phyloP scores from a whole-genome alignment of 2,113 vertebrate species.

The Nipponia nippon region DNA sequence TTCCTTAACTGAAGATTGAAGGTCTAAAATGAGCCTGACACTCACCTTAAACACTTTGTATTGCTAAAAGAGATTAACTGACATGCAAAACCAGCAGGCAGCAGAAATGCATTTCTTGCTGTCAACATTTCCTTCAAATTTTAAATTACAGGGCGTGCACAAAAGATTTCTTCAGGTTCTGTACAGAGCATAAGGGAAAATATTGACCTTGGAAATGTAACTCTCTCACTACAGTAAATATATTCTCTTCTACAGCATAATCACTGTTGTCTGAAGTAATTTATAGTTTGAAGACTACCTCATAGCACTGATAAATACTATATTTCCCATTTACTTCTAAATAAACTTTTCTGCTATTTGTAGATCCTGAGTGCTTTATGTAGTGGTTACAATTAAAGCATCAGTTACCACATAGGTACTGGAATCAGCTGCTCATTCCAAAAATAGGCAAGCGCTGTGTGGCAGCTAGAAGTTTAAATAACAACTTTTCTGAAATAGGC shows the following conservation, averaged over 20 bases:
- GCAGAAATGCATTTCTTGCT: neutral
- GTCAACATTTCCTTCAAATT: slow-evolving; percentile 14
- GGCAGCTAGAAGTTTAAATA: neutral
- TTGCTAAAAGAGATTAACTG: neutral
- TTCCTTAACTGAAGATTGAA: neutral
- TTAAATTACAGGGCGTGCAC: slow-evolving; percentile 7
- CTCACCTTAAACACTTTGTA: neutral
- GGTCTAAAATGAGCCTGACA: neutral
- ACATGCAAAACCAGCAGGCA: neutral
- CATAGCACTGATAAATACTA: neutral
- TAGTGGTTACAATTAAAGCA: neutral
- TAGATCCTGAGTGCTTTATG: neutral
- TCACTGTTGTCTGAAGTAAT: neutral
- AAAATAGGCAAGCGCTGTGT: neutral
- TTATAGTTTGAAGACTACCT: neutral
- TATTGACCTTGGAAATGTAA: neutral
- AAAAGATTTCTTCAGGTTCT: slow-evolving; percentile 20
- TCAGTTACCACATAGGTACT: neutral
- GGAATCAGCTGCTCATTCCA: neutral
- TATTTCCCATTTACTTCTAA: neutral
- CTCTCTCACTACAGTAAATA: neutral
- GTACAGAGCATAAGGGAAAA: neutral
- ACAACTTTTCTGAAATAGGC: neutral
- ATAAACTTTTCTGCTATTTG: neutral
- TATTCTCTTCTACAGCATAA: neutral